Evolutionary conservation across 2,797 vertebrate genomes (phyloP), one percentile per base, ranked within the genome.

Genomic region (Nyctalus aviator): DNA sequence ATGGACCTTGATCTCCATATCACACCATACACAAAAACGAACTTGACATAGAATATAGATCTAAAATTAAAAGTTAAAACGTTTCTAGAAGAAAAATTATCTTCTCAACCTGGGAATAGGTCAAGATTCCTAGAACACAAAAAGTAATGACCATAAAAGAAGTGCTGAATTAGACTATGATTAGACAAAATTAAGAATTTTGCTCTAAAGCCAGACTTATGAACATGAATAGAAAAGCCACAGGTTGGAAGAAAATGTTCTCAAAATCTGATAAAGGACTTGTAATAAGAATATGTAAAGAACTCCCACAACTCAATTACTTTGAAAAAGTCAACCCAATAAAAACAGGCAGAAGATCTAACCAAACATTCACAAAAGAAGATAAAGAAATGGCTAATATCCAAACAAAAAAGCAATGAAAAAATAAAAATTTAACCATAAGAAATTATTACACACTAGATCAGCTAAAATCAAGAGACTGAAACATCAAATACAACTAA

Each of bases 261-360:
- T 82, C 35, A 73, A 82, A 73, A 82, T 91, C 32, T 93, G 64
- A 92, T 27, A 69, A 88, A 94, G 46, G 32, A 90, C 15, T 57
- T 66, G 6, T 13, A 53, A 71, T 30, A 71, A 69, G 77, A 94
- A 41, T 89, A 85, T 17, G 59, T 75, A 50, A 66, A 78, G 20
- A 90, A 86, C 8, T 37, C n/a, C 37, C 27, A 73, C 20, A 88
- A 64, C 15, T 68, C 15, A 84, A 20, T 32, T 30, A 79, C 57
- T 93, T 87, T 88, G 1, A 64, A 93, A 90, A 82, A 79, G 32
- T 88, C 77, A 88, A 55, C 32, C 35, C 21, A 57, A 41, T 93
- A 57, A 46, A 95, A 94, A 89, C 25, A 50, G 81, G 17, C 27
- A 68, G 12, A 83, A 87, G 37, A 93, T 12, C 82, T 88, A 76